Base-by-base conservation (phyloP, 1,140 invertebrate genomes). In the Pantala flavescens region DNA sequence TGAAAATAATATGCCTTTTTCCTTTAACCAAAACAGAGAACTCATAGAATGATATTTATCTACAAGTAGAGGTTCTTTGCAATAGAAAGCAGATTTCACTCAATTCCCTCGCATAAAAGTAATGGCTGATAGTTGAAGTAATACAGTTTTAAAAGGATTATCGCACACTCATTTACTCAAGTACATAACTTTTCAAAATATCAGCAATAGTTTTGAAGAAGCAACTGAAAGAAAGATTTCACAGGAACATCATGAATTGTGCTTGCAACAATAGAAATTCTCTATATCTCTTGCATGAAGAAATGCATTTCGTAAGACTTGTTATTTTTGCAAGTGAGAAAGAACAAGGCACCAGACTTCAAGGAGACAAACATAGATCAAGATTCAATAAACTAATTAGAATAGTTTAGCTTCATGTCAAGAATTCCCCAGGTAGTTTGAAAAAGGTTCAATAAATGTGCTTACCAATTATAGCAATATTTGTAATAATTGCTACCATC, bases 311-410 rank as follows among this genome's bases (percentile, higher is more conserved):
- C 49, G n/a, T 63, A 19, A 21, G 16, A 63, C 5, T 21, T 63
- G 49, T 63, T 12, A 63, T 63, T 63, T 63, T 21, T 1, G 49
- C 49, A 3, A 63, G 3, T 63, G 14, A 63, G 49, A 63, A 19
- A 63, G n/a, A 63, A 63, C 49, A 63, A 63, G 49, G 49, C 49
- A 63, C n/a, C 49, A 63, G 49, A 63, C n/a, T 63, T 63, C 12
- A 63, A 63, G 49, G n/a, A 63, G n/a, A 21, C 16, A 63, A 63
- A 19, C n/a, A 63, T 19, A 63, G 2, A 16, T 63, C 49, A 63
- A 63, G 3, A 63, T 7, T 63, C 12, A 16, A 7, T 63, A 7
- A 19, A 21, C 49, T 63, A 63, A 16, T 63, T 7, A 1, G 2
- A 63, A 63, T 63, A 7, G 49, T 21, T 63, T 12, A 63, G 3